Evolutionary conservation across 2,888 invertebrate species (phyloP).

Genomic region (Tinea semifulvella): DNA sequence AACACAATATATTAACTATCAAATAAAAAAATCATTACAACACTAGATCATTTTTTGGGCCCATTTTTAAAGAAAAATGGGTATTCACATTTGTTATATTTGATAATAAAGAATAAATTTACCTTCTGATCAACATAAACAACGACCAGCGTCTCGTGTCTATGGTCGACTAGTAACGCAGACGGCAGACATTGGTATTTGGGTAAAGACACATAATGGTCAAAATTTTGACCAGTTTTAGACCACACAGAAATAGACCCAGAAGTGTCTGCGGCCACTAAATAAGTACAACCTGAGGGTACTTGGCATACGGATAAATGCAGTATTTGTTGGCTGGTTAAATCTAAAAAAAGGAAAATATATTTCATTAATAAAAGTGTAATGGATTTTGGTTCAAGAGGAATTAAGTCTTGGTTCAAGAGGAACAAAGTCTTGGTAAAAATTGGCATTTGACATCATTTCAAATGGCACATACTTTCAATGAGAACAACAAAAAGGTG

Average conservation of each 20-base stretch:
- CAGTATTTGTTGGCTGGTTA: conserved; percentile 63
- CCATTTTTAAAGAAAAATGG: too few relatives aligned
- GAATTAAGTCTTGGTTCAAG: too few relatives aligned
- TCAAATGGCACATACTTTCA: too few relatives aligned
- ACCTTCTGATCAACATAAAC: conserved; percentile 85
- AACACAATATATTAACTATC: too few relatives aligned
- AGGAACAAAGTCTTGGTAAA: too few relatives aligned
- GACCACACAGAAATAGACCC: conserved; percentile 75
- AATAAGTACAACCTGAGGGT: conserved; percentile 42
- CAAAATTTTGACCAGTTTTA: conserved; percentile 31
- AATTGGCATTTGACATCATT: too few relatives aligned
- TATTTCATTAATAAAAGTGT: background rate
- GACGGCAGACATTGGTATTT: conserved; percentile 75
- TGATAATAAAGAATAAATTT: too few relatives aligned
- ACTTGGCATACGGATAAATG: conserved; percentile 38
- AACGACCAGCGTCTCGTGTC: conserved; percentile 68
- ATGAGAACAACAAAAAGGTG: too few relatives aligned
- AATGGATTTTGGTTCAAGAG: too few relatives aligned
- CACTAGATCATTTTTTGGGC: too few relatives aligned
- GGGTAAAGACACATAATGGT: conserved; percentile 70
- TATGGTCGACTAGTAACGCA: conserved; percentile 73
- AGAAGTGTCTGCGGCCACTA: conserved; percentile 73
- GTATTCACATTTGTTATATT: too few relatives aligned
- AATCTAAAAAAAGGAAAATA: conserved; percentile 48
- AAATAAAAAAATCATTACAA: too few relatives aligned